Evolutionary conservation across 2,888 invertebrate species (phyloP), one percentile per base, ranked within the genome.

Genomic region (Fabriciana adippe): DNA sequence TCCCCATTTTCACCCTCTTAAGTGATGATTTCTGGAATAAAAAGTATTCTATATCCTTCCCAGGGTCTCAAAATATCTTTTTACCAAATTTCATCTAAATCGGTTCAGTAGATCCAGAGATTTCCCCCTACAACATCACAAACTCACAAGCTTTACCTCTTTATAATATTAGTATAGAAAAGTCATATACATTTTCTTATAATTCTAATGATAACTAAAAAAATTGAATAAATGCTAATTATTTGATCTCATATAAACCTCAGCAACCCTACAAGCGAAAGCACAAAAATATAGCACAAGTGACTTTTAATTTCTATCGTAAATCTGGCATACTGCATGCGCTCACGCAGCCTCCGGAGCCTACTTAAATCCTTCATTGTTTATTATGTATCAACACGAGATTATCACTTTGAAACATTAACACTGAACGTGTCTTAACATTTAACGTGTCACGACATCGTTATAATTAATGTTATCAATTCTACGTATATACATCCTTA

Each of bases 321-420:
- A 66, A 71, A 66, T 66, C 51, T 64, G 55, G 31, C 47, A 54
- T 45, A 63, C 65, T 65, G 62, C 50, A 53, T 80, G 80, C 82
- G 81, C 79, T 75, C 82, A 83, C 87, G 85, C 87, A 82, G 67
- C 70, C 57, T 59, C 55, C 54, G 60, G 64, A 68, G 78, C 74
- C 73, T 67, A 70, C 74, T 71, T 70, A 64, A 71, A 68, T 71
- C 67, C 60, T 62, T 60, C 63, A 70, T 68, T 74, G 80, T 79
- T 86, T 86, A 87, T 82, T 83, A 84, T 76, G 79, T 79, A 84
- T 81, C 81, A 82, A 81, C 81, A 78, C 79, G 79, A 83, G 79
- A 83, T 83, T 82, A 83, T 83, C 70, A 69, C 66, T 62, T 50
- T 56, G 31, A 54, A 48, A 45, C 51, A 60, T 57, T 62, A 55